A percentile compares a stretch with the other conserved stretches of the same genome.
Evolutionary conservation across 2,888 invertebrate species (phyloP).

Genomic region (Drosophila peninsularis): DNA sequence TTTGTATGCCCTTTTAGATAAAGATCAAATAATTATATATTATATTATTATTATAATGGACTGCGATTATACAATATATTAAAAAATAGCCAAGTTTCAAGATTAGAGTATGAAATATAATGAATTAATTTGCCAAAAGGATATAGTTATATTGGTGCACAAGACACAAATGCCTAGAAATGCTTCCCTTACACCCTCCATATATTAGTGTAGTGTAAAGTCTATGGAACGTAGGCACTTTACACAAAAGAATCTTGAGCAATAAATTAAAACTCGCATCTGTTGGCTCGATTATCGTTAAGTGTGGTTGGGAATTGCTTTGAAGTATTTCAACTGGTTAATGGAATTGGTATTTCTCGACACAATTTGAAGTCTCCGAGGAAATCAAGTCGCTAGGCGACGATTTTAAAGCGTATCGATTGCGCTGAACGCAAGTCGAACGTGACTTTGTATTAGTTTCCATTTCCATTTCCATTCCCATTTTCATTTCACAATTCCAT

Average conservation of each 20-base stretch:
- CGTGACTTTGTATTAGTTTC: constrained; percentile 45
- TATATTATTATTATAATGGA: too few relatives aligned
- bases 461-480: constrained; percentile 57
- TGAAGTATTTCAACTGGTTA: constrained; percentile 1
- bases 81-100: too few relatives aligned
- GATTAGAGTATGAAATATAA: too few relatives aligned
- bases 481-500: constrained; percentile 39
- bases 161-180: too few relatives aligned
- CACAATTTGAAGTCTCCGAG: constrained; percentile 9
- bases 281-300: neutral
- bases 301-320: constrained; percentile 4
- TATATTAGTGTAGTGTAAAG: too few relatives aligned
- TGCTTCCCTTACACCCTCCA: too few relatives aligned
- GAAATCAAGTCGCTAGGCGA: constrained; percentile 23
- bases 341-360: constrained; percentile 2
- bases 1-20: neutral
- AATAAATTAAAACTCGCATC: constrained; percentile 1
- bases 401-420: constrained; percentile 33
- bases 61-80: too few relatives aligned
- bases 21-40: neutral
- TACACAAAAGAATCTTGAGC: neutral
- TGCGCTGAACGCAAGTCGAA: constrained; percentile 28
- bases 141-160: too few relatives aligned
- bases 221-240: neutral
- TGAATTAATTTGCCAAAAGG: too few relatives aligned